Evolutionary conservation across 1,140 invertebrate genomes (phyloP).

Genomic region (Trichogramma pretiosum): DNA sequence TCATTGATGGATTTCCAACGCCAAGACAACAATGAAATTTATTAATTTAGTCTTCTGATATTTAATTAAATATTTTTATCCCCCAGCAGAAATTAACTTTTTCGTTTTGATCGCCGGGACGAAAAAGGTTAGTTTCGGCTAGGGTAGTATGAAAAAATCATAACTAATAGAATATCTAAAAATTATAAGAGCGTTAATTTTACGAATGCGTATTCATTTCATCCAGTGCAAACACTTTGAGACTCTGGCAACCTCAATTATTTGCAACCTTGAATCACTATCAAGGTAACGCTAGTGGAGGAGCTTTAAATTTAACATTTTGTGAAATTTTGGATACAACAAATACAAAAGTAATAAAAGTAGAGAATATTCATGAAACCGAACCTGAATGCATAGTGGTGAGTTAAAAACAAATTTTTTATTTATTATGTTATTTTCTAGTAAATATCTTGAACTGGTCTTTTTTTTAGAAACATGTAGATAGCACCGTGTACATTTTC

Average conservation of each 20-base stretch:
- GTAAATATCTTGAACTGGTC: background rate
- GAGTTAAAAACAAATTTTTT: no score
- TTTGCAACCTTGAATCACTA: slow-evolving; percentile 47
- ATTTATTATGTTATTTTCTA: background rate
- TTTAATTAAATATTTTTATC: no score
- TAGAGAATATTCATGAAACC: background rate
- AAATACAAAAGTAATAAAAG: slow-evolving; percentile 1
- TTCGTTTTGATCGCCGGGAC: no score
- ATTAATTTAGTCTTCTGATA: no score
- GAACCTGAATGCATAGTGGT: slow-evolving; percentile 19
- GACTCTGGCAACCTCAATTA: slow-evolving; percentile 53
- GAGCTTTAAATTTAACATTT: slow-evolving; percentile 20
- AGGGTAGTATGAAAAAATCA: no score
- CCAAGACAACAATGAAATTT: no score
- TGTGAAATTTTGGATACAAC: slow-evolving; percentile 33
- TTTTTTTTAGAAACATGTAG: slow-evolving; percentile 18
- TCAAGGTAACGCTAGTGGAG: slow-evolving; percentile 6
- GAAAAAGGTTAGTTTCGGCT: no score
- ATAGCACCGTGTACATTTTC: slow-evolving; percentile 26
- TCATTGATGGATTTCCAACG: no score
- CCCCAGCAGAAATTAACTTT: no score
- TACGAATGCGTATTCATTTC: no score
- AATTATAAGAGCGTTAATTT: no score
- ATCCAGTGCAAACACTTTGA: slow-evolving; percentile 43
- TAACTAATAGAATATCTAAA: no score